Evolutionary conservation across 2,113 vertebrate species (phyloP).

Genomic region (Pyrgilauda ruficollis): DNA sequence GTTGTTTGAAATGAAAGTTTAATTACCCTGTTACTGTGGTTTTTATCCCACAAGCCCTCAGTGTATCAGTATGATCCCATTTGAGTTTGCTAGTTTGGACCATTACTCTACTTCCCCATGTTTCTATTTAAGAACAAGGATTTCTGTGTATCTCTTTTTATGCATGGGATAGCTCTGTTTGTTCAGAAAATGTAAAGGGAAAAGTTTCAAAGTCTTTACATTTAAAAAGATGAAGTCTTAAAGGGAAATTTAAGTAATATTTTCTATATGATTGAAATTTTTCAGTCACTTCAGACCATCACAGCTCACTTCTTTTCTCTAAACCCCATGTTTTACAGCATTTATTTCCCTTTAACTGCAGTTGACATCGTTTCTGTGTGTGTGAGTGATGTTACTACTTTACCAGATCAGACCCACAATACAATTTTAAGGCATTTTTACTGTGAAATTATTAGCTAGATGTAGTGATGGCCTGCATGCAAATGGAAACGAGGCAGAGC

Average conservation of each 20-base stretch:
- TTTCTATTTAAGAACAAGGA: not conserved
- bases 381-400: not conserved
- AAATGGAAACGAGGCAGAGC: not conserved
- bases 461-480: not conserved
- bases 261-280: not conserved
- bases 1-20: not conserved
- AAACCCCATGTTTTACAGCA: not conserved
- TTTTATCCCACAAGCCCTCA: not conserved
- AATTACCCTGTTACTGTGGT: not conserved
- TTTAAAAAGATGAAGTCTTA: not conserved
- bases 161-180: not conserved
- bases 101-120: not conserved
- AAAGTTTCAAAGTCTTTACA: not conserved
- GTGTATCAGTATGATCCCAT: not conserved
- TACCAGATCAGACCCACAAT: not conserved
- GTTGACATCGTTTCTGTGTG: not conserved
- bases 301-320: not conserved
- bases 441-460: not conserved
- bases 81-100: not conserved
- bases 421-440: not conserved
- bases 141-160: not conserved
- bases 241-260: not conserved
- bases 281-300: not conserved
- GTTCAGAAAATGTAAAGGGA: not conserved
- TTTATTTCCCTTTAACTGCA: not conserved